Base-by-base conservation (phyloP, 2,888 invertebrate species). In the Apamea sordens region DNA sequence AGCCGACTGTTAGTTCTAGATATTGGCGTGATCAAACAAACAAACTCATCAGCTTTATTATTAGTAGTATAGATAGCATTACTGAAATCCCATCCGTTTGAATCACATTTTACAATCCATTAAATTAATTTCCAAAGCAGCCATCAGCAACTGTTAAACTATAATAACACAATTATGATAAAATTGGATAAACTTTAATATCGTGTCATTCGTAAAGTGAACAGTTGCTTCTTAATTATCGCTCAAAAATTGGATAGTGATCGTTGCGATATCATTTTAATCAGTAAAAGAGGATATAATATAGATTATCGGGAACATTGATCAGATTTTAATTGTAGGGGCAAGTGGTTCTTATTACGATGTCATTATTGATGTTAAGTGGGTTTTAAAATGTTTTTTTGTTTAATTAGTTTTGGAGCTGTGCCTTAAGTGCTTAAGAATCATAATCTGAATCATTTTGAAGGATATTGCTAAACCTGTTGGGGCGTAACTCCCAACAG, bases 291-390 rank as follows among this genome's bases (percentile, higher is more conserved):
- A 68, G 67, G 70, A 79, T 61, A 70, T 78, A 59, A 79, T 61
- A 70, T 78, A 59, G 59, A 36, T 47, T n/a, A 56, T n/a, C 7
- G 68, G 10, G 73, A n/a, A 68, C 32, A 56, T 64, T 69, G 13
- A 84, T 47, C 28, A 63, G n/a, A 28, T 63, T 63, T 83, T 80
- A 76, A 68, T 83, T 78, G 21, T 36, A 41, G 8, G 0, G 13
- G 11, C 36, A 69, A 84, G 32, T 65, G 28, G 50, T 21, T 64
- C 59, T 71, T 65, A 79, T 53, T 36, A 70, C 36, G 36, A 59
- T 50, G 50, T 61, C 41, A 61, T 68, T 83, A 24, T 28, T 8
- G 21, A 18, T 24, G 44, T 32, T 18, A 18, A 65, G 64, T 36
- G 21, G 13, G 21, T 28, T 15, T 44, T 44, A 1, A 32, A 24